Base-by-base conservation (phyloP, 2,888 invertebrate species). In the Aleiodes leptofemur region DNA sequence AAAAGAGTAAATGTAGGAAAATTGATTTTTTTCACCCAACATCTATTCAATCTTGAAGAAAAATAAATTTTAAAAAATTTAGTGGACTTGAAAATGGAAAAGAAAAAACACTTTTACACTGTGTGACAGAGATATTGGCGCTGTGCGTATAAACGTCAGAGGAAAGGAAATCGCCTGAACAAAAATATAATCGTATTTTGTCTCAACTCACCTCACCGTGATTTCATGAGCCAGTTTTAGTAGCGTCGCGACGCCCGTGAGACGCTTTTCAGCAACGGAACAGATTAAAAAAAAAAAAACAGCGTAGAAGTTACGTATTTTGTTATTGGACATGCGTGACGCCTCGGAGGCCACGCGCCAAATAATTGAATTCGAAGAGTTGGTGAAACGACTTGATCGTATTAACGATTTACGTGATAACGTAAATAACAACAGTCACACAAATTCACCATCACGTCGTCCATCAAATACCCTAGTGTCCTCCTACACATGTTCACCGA, bases 341-440 rank as follows among this genome's bases (percentile, higher is more conserved):
- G 81, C 82, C 78, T 82, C 83, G 74, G 87, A 88, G 76, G 84
- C 85, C 66, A 82, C 85, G 82, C 87, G 85, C 75, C 90, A 89
- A 82, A 86, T 90, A 80, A 84, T 86, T 83, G 90, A 90, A 80
- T 90, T 90, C 77, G 89, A 90, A 78, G 90, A 90, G 79, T 83
- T 90, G 77, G 86, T 89, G 31, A 87, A 87, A 76, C 86, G 88
- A 16, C 83, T 90, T 72, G 88, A 87, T 76, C 87, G 87, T 13
- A 87, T 89, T n/a, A 87, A 88, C 84, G 85, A 86, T 78, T 71
- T 74, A 56, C 74, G 76, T 48, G 73, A 74, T 69, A 56, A 70
- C 11, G 74, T 16, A 34, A 34, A 34, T 64, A 50, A 50, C 64
- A 74, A 38, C 23, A 55, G 48, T 51, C 51, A 43, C 23, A 66